A percentile compares a stretch with the other conserved stretches of the same genome.
Conservation (phyloP, 92 coral and sea anemone species). For the Heliopora coerulea region DNA sequence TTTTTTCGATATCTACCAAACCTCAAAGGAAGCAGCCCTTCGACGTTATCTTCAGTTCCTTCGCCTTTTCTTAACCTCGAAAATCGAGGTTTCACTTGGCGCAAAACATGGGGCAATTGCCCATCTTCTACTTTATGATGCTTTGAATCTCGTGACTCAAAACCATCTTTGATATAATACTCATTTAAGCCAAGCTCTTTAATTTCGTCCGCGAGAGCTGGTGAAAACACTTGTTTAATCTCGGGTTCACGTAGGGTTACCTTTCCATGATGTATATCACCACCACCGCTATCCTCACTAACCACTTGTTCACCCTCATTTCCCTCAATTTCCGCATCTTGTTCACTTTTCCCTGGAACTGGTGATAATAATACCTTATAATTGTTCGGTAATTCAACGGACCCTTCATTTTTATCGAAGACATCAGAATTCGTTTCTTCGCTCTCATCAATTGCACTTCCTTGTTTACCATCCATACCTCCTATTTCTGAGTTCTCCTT, state of each 20-base stretch:
- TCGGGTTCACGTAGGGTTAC: slow-evolving; percentile 7
- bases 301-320: not conserved
- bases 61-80: not conserved
- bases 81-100: too few species aligned
- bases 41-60: not conserved
- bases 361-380: slow-evolving; percentile 5
- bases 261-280: not conserved
- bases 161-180: slow-evolving; percentile 44
- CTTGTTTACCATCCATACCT: not conserved
- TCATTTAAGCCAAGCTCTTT: slow-evolving; percentile 29
- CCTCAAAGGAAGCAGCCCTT: not conserved
- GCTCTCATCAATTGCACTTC: not conserved
- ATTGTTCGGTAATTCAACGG: not conserved
- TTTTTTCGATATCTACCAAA: not conserved
- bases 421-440: not conserved
- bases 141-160: not conserved
- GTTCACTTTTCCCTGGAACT: not conserved
- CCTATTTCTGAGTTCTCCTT: not conserved
- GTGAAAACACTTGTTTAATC: slow-evolving; percentile 12
- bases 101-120: not conserved
- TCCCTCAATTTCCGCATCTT: not conserved
- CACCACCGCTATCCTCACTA: slow-evolving; percentile 2
- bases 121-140: not conserved
- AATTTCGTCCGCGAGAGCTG: slow-evolving; percentile 14
- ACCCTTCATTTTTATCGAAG: not conserved